phyloP scores from a whole-genome alignment of 2,888 invertebrate species.

The Ochropleura leucogaster region DNA sequence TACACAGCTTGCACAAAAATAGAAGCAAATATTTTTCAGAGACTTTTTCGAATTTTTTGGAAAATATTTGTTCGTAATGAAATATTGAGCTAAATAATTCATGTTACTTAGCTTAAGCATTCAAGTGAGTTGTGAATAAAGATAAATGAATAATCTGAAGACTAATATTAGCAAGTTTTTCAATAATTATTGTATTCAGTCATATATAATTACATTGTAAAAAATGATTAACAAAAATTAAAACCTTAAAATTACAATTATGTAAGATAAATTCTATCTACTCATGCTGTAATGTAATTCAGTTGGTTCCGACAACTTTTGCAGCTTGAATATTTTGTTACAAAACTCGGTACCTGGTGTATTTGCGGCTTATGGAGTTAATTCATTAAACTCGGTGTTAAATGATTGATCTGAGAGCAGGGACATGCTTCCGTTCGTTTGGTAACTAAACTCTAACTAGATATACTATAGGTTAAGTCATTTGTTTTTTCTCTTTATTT shows the following conservation, averaged over 20 bases:
- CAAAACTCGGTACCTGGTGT: conserved; percentile 14
- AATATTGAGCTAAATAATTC: background rate
- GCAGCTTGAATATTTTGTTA: conserved; percentile 16
- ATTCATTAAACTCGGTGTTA: conserved; percentile 37
- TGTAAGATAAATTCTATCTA: background rate
- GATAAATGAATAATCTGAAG: background rate
- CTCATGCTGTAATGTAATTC: conserved; percentile 3
- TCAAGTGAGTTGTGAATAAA: background rate
- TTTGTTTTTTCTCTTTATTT: too few species aligned
- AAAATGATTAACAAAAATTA: background rate
- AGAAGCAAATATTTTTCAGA: background rate
- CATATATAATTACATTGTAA: background rate
- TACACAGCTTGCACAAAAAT: background rate
- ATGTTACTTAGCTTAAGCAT: too few species aligned
- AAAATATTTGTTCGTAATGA: background rate
- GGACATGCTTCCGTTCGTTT: conserved; percentile 21
- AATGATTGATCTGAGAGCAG: conserved; percentile 45
- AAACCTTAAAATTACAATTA: background rate
- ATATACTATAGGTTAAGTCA: too few species aligned
- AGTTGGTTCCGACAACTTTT: conserved; percentile 13
- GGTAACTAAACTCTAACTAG: conserved; percentile 17
- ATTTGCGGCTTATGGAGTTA: conserved; percentile 23
- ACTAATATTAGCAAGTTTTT: background rate
- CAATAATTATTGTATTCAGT: background rate
- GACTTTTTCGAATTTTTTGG: background rate